These are phyloP conservation scores for Enteromius fasciolatus DNA, from an alignment of 2,797 vertebrate genomes.

Conservation along the genomic window DNA sequence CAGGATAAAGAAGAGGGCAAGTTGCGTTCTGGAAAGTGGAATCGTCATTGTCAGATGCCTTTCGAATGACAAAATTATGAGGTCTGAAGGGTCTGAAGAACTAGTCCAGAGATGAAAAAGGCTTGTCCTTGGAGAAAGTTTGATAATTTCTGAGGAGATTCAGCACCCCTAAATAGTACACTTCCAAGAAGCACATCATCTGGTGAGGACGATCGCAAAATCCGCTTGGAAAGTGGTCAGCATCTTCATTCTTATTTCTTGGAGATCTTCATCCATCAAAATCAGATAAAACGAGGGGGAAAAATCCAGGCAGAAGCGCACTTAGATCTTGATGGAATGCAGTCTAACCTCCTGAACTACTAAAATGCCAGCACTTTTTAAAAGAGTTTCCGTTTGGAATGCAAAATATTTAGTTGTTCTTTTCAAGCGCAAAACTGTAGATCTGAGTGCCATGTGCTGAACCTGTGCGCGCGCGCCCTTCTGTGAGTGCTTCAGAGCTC, in stretches of 20 bases:
- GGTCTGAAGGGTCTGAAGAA: conserved; percentile 1
- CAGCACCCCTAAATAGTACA: conserved; percentile 49
- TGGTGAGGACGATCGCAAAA: conserved; percentile 52
- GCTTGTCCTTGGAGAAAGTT: conserved; percentile 2
- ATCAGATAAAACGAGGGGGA: conserved; percentile 49
- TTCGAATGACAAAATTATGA: conserved; percentile 32
- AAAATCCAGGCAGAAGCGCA: conserved; percentile 59
- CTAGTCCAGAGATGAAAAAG: conserved; percentile 29
- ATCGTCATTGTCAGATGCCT: conserved; percentile 60
- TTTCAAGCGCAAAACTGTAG: background rate
- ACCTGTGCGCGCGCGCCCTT: conserved; percentile 34
- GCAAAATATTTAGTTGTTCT: conserved; percentile 37
- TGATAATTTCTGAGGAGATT: conserved; percentile 28
- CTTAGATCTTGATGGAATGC: conserved; percentile 50
- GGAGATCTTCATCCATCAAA: conserved; percentile 46
- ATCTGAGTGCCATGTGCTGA: conserved; percentile 23
- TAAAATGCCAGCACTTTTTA: conserved; percentile 32
- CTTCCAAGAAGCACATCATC: conserved; percentile 57
- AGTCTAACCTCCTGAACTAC: conserved; percentile 43
- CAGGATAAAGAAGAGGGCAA: conserved; percentile 89
- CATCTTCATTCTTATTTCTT: conserved; percentile 69
- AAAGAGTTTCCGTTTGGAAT: conserved; percentile 32
- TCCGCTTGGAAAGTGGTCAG: conserved; percentile 65
- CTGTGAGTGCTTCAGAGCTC: conserved; percentile 43
- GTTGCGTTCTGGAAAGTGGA: conserved; percentile 84